A percentile compares a stretch with the other conserved stretches of the same genome.
phyloP scores from a whole-genome alignment of 2,888 invertebrate genomes.

The Barypeithes pellucidus region DNA sequence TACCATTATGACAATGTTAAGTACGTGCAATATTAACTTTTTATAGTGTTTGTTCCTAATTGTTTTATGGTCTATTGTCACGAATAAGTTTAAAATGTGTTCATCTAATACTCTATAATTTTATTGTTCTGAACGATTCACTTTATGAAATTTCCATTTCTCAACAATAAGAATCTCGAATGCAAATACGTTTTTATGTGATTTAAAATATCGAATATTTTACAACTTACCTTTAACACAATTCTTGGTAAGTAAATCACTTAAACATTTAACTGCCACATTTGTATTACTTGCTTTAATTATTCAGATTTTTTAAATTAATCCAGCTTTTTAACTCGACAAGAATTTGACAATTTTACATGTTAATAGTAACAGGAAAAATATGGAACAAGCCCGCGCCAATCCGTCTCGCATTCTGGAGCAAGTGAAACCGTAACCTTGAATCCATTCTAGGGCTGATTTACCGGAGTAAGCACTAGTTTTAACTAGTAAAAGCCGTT shows the following conservation, averaged over 20 bases:
- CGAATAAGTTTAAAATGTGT: not conserved
- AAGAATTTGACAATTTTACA: too few relatives aligned
- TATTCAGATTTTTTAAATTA: not conserved
- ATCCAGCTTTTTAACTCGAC: not conserved
- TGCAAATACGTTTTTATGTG: constrained; percentile 10
- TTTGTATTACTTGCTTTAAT: not conserved
- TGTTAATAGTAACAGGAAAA: too few relatives aligned
- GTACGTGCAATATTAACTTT: not conserved
- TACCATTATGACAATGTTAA: not conserved
- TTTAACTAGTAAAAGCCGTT: too few relatives aligned
- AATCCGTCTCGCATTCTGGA: too few relatives aligned
- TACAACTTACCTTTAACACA: not conserved
- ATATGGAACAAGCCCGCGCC: too few relatives aligned
- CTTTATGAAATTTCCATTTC: not conserved
- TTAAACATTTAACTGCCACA: not conserved
- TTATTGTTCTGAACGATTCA: not conserved
- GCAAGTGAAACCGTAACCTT: too few relatives aligned
- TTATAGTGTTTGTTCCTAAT: not conserved
- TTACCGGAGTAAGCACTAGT: too few relatives aligned
- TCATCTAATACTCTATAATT: not conserved
- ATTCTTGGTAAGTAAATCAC: too few relatives aligned
- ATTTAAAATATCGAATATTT: constrained; percentile 6
- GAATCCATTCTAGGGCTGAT: too few relatives aligned
- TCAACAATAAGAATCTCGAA: constrained; percentile 3
- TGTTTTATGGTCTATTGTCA: not conserved